Conservation (phyloP, 1,140 invertebrate species). For the Brachystomella parvula region DNA sequence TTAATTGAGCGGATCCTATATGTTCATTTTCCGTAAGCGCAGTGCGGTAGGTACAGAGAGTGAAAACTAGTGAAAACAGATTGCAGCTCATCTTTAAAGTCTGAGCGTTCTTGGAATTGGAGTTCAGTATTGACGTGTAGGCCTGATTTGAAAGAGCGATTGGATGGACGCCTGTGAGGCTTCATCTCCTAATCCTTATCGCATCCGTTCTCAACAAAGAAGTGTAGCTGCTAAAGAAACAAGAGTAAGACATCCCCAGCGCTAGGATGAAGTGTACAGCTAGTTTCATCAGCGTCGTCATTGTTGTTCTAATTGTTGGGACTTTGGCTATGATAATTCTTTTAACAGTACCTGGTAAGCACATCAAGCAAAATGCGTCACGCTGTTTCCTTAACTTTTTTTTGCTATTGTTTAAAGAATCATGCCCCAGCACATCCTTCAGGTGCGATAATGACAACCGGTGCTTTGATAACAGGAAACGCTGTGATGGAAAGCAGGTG, state of each 20-base stretch:
- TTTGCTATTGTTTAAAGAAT: background rate
- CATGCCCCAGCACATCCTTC: slow-evolving; percentile 5
- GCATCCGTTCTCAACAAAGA: no score
- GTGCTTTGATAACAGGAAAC: background rate
- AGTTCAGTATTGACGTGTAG: no score
- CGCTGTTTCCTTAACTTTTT: background rate
- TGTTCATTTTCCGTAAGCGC: no score
- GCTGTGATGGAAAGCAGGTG: background rate
- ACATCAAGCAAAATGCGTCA: background rate
- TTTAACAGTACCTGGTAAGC: background rate
- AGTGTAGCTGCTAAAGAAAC: background rate
- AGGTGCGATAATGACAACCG: background rate
- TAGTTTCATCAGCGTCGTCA: background rate
- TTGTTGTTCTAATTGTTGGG: background rate
- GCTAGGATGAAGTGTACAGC: slow-evolving; percentile 2
- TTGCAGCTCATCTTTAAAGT: background rate
- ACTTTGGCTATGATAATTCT: background rate
- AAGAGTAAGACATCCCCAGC: no score
- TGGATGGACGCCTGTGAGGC: no score
- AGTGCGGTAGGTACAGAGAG: no score
- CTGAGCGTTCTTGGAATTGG: background rate
- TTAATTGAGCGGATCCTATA: no score
- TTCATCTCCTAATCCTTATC: no score
- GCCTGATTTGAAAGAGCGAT: no score
- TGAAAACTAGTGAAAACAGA: no score